phyloP scores from a whole-genome alignment of 2,888 invertebrate species.

The Artemia sinica region DNA sequence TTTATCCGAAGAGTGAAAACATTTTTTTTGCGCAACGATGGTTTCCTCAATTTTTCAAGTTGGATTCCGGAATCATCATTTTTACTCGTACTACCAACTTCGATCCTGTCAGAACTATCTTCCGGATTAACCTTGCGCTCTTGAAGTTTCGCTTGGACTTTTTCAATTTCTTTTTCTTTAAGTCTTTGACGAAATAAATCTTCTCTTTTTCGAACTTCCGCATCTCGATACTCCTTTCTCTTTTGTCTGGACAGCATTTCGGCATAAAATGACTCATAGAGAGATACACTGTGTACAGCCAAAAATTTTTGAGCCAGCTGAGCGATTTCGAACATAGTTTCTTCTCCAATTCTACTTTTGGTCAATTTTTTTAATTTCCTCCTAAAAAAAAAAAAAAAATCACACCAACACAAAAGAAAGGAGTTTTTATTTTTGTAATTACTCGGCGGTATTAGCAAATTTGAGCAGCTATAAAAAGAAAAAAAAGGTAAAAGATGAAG shows the following conservation, averaged over 20 bases:
- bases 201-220: constrained; percentile 20
- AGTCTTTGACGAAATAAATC: neutral
- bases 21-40: neutral
- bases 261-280: constrained; percentile 65
- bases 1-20: constrained; percentile 14
- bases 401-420: neutral
- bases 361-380: constrained; percentile 44
- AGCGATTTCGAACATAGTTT: constrained; percentile 68
- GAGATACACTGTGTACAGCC: constrained; percentile 60
- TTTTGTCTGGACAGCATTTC: constrained; percentile 63
- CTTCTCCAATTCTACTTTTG: constrained; percentile 47
- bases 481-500: too few species aligned
- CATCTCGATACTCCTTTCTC: constrained; percentile 29
- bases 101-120: neutral
- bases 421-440: neutral
- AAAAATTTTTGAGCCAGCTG: constrained; percentile 62
- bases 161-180: neutral
- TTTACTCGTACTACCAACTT: neutral
- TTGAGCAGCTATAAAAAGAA: too few species aligned
- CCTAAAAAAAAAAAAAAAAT: constrained; percentile 33
- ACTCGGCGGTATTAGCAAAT: too few species aligned
- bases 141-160: neutral
- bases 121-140: constrained; percentile 5
- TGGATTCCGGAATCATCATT: neutral
- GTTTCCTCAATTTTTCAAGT: neutral